Conservation (phyloP, 2,797 vertebrate genomes). For the Syngnathus rostellatus region DNA sequence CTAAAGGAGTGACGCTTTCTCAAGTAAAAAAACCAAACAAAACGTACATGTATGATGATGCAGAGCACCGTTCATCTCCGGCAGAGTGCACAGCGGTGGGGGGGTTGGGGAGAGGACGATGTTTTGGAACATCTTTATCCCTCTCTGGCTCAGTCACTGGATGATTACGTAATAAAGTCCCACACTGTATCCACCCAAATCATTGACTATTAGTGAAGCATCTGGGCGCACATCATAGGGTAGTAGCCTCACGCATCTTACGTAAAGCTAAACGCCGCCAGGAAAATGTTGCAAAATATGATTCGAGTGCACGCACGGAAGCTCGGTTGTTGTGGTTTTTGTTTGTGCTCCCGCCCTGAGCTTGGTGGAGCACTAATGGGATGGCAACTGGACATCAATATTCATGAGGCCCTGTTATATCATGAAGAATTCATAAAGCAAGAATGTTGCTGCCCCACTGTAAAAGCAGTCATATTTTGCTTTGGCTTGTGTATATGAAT, state of each 20-base stretch:
- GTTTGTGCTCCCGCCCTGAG: constrained; percentile 30
- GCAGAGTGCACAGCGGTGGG: constrained; percentile 31
- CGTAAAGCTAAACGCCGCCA: constrained; percentile 44
- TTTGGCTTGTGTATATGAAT: not conserved
- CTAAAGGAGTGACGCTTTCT: constrained; percentile 20
- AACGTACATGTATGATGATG: constrained; percentile 15
- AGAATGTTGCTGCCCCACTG: constrained; percentile 36
- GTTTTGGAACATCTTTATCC: constrained; percentile 63
- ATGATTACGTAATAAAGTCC: constrained; percentile 49
- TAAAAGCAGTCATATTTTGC: constrained; percentile 16
- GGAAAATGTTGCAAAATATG: constrained; percentile 25
- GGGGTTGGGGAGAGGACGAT: constrained; percentile 27
- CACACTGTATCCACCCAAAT: constrained; percentile 36
- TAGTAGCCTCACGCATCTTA: constrained; percentile 15
- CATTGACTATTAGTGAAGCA: constrained; percentile 39
- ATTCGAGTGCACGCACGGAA: constrained; percentile 21
- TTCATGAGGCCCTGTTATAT: constrained; percentile 61
- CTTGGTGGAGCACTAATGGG: constrained; percentile 44
- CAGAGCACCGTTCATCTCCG: constrained; percentile 32
- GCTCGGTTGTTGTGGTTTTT: constrained; percentile 22
- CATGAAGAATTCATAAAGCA: constrained; percentile 62
- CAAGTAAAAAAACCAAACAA: constrained; percentile 24
- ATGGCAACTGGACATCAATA: constrained; percentile 60
- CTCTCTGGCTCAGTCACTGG: constrained; percentile 43
- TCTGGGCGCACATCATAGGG: constrained; percentile 26